Evolutionary conservation across 2,888 invertebrate species (phyloP), one percentile per base, ranked within the genome.

Genomic region (Diplazon laetatorius): DNA sequence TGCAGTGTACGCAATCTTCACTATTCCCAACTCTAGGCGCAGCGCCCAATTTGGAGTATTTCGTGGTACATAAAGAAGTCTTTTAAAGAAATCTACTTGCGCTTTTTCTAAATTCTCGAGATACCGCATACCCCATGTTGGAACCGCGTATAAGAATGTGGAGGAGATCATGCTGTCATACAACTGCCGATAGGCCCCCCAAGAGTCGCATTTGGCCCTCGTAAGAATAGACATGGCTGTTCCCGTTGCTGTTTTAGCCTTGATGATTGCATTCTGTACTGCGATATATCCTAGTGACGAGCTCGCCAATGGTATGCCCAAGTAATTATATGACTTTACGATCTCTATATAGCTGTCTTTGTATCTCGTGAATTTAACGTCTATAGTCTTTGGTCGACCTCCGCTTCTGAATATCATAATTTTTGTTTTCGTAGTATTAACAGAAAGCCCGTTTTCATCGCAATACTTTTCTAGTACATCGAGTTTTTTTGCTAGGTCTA

Each of bases 351-450:
- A 9, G 8, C 35, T 12, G 0, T 57, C 35, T 8, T 68, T 55
- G 18, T 66, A 78, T 30, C 14, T 3, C 14, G 30, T 55, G 8
- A 55, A 1, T 5, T 1, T 14, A 5, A 4, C 37, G 0, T 46
- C 44, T 4, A 63, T 48, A 10, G 25, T 37, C n/a, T 44, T 37
- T 2, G 62, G 62, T n/a, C 75, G 80, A 4, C 80, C 79, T 0
- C 78, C 76, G 25, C 63, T 66, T 44, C 73, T 69, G 57, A 80
- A 82, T 1, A 82, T 63, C 48, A 82, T 57, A 14, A 84, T 80
- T 76, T 84, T 85, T 8, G 83, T 82, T 78, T 83, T 84, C 0
- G 20, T 46, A 37, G 83, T 18, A 65, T 83, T 83, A 0, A 84
- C 79, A 12, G 55, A 35, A 2, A 82, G 52, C 10, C 73, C 76